These are phyloP conservation scores for Vesta saturnalis DNA, from an alignment of 2,888 invertebrate genomes.

Conservation along the genomic window DNA sequence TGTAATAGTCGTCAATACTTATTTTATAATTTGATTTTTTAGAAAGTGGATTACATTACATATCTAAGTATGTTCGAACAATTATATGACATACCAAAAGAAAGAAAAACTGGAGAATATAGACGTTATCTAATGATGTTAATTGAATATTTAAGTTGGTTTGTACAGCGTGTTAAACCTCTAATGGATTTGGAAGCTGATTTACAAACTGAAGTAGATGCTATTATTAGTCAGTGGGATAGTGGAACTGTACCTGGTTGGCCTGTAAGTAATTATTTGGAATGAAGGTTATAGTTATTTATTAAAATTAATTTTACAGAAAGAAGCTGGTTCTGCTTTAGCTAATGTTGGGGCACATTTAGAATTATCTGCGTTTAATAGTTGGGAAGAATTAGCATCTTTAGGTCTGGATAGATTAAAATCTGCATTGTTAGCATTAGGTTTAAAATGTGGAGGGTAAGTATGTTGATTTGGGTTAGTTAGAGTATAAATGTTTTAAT, in stretches of 20 bases:
- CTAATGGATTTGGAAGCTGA: slow-evolving; percentile 84
- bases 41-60: slow-evolving; percentile 94
- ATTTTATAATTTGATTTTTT: slow-evolving; percentile 43
- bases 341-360: slow-evolving; percentile 96
- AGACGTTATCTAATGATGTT: slow-evolving; percentile 85
- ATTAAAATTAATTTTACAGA: slow-evolving; percentile 66
- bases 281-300: not conserved
- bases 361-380: slow-evolving; percentile 97
- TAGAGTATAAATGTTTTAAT: slow-evolving; percentile 13
- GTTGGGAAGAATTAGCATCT: slow-evolving; percentile 96
- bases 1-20: no score
- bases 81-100: slow-evolving; percentile 93
- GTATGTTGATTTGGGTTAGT: no score
- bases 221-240: slow-evolving; percentile 89
- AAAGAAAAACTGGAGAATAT: slow-evolving; percentile 88
- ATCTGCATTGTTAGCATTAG: slow-evolving; percentile 95
- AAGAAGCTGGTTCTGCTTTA: slow-evolving; percentile 93
- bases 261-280: slow-evolving; percentile 70
- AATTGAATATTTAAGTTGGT: slow-evolving; percentile 87
- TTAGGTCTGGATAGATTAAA: slow-evolving; percentile 97
- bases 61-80: slow-evolving; percentile 95
- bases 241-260: slow-evolving; percentile 93
- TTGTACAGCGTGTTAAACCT: slow-evolving; percentile 85
- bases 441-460: slow-evolving; percentile 96
- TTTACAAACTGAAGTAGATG: slow-evolving; percentile 78